Conservation (phyloP, 2,113 vertebrate genomes). For the Tinamus guttatus region DNA sequence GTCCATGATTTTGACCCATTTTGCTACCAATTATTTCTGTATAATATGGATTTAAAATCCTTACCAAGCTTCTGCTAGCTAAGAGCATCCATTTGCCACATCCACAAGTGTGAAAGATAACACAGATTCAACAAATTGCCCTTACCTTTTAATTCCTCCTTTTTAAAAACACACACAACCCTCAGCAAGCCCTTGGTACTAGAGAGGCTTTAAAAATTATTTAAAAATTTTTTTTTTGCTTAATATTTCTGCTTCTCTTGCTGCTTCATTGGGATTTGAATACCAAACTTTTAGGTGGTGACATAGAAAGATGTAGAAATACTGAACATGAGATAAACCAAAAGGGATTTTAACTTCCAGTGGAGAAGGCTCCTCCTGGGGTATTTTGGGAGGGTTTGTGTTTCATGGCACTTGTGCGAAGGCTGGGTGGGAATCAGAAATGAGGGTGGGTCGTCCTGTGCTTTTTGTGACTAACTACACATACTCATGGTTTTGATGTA, state of each 20-base stretch:
- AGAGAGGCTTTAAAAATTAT: background rate
- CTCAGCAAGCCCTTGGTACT: slow-evolving; percentile 1
- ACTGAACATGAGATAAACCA: background rate
- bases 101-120: slow-evolving; percentile 10
- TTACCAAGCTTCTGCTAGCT: background rate
- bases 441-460: background rate
- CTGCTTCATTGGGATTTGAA: background rate
- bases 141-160: slow-evolving; percentile 12
- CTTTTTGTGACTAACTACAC: background rate
- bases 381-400: background rate
- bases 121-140: background rate
- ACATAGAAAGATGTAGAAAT: background rate
- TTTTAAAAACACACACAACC: slow-evolving; percentile 9
- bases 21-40: slow-evolving; percentile 22
- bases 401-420: background rate
- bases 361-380: background rate
- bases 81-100: background rate
- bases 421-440: background rate
- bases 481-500: background rate
- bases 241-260: slow-evolving; percentile 4
- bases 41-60: background rate
- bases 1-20: background rate
- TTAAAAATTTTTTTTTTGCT: background rate
- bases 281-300: background rate
- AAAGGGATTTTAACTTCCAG: background rate